These are phyloP conservation scores for Pararge aegeria DNA, from an alignment of 1,140 invertebrate species.

Conservation along the genomic window DNA sequence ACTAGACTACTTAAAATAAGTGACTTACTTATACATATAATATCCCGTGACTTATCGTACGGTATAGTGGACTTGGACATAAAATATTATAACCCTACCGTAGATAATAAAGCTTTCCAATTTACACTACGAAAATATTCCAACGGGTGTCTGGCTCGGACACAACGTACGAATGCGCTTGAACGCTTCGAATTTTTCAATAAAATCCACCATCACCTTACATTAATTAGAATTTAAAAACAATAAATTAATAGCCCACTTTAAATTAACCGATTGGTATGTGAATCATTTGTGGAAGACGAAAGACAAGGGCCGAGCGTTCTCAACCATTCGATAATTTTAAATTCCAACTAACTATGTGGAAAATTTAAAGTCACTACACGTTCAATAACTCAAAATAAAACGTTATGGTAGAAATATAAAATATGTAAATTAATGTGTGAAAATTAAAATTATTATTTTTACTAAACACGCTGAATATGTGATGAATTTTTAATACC, in stretches of 20 bases:
- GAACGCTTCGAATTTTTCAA: conserved; percentile 12
- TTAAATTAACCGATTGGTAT: conserved; percentile 43
- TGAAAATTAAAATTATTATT: too few species aligned
- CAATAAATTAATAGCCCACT: conserved; percentile 37
- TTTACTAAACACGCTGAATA: too few species aligned
- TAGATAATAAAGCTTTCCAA: conserved; percentile 9
- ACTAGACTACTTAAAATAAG: too few species aligned
- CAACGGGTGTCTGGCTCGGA: background rate
- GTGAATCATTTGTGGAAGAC: conserved; percentile 25
- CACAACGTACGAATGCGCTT: background rate
- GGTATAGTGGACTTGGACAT: too few species aligned
- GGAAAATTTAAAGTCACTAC: conserved; percentile 22
- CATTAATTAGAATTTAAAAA: conserved; percentile 40
- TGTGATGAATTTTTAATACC: too few species aligned
- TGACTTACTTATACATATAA: too few species aligned
- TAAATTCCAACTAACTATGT: conserved; percentile 28
- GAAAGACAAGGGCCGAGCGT: conserved; percentile 18
- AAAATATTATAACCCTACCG: conserved; percentile 6
- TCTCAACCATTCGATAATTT: conserved; percentile 23
- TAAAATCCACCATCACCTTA: conserved; percentile 21
- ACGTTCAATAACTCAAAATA: background rate
- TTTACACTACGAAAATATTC: conserved; percentile 17
- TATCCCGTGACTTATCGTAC: conserved; percentile 3
- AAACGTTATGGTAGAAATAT: background rate
- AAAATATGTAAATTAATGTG: too few species aligned